Evolutionary conservation across 2,888 invertebrate species (phyloP), one percentile per base, ranked within the genome.

Genomic region (Leistus spinibarbis): DNA sequence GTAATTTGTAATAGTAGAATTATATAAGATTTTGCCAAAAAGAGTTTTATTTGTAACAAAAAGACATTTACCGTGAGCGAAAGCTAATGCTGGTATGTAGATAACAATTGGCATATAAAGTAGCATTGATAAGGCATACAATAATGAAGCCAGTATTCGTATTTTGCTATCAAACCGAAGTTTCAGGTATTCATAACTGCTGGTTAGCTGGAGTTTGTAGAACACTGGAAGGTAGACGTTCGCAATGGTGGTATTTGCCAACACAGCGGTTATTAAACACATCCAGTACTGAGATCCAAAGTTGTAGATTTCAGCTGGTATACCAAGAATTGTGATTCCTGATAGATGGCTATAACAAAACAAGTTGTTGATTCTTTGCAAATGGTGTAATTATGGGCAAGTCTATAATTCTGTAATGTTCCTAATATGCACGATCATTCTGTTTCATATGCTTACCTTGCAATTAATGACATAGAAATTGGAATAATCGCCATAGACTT

Each of bases 281-380:
- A 83, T 81, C 69, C 84, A 83, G 80, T 91, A 92, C 79, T 90
- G 90, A 0, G 90, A 90, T 4, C 93, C 93, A 81, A 89, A 88
- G 19, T 89, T 85, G 81, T 93, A 93, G 78, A 92, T 89, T 82
- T 93, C 93, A 0, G 92, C 89, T 0, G 93, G 92, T 2, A 91
- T 89, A 0, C 91, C 93, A 3, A 93, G 86, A 7, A 93, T 84
- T 0, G 92, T 92, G 54, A 93, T 90, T 54, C 92, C 92, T 1
- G 92, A 92, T 79, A 92, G 84, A 78, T 92, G 91, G 79, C 92
- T 92, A 83, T 3, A 83, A 81, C 53, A 54, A 53, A 66, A 60
- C n/a, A n/a, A n/a, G n/a, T n/a, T n/a, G n/a, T n/a, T n/a, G n/a
- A n/a, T n/a, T n/a, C n/a, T n/a, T n/a, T n/a, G n/a, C n/a, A n/a